Conservation (phyloP, 1,140 invertebrate species). For the Penaeus japonicus region DNA sequence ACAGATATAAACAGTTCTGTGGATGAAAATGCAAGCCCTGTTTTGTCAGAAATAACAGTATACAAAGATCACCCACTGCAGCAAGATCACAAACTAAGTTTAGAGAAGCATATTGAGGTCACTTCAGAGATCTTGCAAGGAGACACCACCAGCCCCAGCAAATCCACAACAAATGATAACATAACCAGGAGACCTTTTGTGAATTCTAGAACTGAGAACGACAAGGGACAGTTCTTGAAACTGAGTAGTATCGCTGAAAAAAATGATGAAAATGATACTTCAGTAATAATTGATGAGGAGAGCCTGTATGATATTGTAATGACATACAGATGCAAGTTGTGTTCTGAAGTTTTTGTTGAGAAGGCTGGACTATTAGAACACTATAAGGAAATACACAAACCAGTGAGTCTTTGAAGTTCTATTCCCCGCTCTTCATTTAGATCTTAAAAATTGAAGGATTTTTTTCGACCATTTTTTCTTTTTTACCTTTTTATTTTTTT, state of each 20-base stretch:
- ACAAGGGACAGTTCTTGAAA: not conserved
- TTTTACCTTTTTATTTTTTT: not conserved
- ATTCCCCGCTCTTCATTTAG: no score
- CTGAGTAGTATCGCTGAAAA: not conserved
- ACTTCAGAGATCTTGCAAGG: no score
- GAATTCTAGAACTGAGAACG: not conserved
- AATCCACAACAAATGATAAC: not conserved
- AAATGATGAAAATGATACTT: not conserved
- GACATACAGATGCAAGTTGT: constrained; percentile 42
- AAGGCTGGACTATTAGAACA: constrained; percentile 11
- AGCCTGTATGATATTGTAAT: constrained; percentile 46
- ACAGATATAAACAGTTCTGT: not conserved
- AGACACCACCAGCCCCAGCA: no score
- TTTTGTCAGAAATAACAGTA: no score
- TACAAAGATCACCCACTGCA: no score
- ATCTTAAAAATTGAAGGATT: not conserved
- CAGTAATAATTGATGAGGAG: constrained; percentile 21
- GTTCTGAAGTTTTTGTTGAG: constrained; percentile 33
- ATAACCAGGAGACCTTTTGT: not conserved
- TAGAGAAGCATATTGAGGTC: no score
- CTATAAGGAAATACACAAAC: constrained; percentile 23
- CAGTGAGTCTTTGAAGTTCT: not conserved
- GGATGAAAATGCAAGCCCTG: not conserved
- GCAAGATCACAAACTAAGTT: no score
- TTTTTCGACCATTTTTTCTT: not conserved